These are phyloP conservation scores for Drosophila atripex DNA, from an alignment of 2,888 invertebrate species.

Conservation along the genomic window DNA sequence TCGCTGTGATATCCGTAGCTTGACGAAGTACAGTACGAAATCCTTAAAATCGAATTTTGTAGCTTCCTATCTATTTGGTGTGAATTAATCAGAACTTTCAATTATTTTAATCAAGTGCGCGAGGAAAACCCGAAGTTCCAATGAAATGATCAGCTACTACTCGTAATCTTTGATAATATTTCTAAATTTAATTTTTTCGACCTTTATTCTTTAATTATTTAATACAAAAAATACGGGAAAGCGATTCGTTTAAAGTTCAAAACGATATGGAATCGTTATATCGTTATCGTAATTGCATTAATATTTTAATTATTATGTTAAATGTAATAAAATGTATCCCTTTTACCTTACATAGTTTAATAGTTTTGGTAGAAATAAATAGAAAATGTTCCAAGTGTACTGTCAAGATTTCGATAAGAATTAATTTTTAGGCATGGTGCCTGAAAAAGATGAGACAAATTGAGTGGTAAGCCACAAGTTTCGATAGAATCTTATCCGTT, in stretches of 20 bases:
- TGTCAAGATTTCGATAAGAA: too few relatives aligned
- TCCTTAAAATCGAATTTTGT: neutral
- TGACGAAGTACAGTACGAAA: conserved; percentile 79
- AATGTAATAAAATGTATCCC: too few relatives aligned
- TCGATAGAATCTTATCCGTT: neutral
- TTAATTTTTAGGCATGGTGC: neutral
- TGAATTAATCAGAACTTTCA: neutral
- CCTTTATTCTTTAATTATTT: neutral
- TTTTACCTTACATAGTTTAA: too few relatives aligned
- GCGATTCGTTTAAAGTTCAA: neutral
- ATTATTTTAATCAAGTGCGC: neutral
- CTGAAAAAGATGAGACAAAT: neutral
- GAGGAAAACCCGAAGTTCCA: neutral
- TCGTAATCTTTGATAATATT: neutral
- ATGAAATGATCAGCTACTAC: too few relatives aligned
- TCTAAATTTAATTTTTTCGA: neutral
- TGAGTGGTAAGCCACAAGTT: conserved; percentile 2
- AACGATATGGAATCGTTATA: too few relatives aligned
- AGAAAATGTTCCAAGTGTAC: neutral
- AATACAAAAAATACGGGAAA: neutral
- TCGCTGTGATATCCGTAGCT: conserved; percentile 80
- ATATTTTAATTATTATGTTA: too few relatives aligned
- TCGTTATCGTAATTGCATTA: too few relatives aligned
- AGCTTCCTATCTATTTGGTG: neutral
- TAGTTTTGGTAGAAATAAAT: neutral